Evolutionary conservation across 1,140 invertebrate genomes (phyloP).

Genomic region (Atta texana): DNA sequence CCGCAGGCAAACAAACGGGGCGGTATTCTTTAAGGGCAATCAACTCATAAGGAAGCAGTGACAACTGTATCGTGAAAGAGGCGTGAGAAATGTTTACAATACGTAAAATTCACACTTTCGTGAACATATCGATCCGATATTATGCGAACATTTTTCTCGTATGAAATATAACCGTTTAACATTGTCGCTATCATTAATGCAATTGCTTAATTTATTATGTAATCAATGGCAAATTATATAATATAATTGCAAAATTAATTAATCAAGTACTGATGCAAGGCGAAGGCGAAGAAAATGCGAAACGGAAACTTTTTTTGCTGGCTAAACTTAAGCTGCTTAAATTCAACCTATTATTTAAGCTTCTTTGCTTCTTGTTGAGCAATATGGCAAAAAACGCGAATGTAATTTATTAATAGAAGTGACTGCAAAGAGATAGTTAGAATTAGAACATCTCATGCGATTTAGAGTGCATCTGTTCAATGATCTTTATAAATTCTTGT

Average conservation of each 20-base stretch:
- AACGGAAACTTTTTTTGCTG: background rate
- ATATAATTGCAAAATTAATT: conserved; percentile 30
- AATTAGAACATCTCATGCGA: background rate
- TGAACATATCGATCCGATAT: background rate
- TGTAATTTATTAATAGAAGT: conserved; percentile 12
- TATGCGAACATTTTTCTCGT: background rate
- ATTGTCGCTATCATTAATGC: background rate
- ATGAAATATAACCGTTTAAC: background rate
- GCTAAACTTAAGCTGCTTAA: conserved; percentile 37
- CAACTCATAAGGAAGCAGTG: background rate
- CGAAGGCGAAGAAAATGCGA: conserved; percentile 14
- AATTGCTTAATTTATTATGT: background rate
- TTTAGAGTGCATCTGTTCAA: background rate
- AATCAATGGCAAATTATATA: conserved; percentile 5
- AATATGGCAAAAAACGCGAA: conserved; percentile 2
- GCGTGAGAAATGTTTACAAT: conserved; percentile 17
- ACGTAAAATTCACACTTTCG: background rate
- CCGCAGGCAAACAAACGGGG: conserved; percentile 11
- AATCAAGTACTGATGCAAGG: background rate
- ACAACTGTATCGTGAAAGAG: conserved; percentile 40
- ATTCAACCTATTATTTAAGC: conserved; percentile 25
- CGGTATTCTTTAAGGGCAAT: conserved; percentile 1
- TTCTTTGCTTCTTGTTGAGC: conserved; percentile 15
- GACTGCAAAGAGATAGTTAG: background rate
- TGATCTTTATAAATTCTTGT: conserved; percentile 24